Conservation (phyloP, 1,140 invertebrate species). For the Dolichoris vasculosae region DNA sequence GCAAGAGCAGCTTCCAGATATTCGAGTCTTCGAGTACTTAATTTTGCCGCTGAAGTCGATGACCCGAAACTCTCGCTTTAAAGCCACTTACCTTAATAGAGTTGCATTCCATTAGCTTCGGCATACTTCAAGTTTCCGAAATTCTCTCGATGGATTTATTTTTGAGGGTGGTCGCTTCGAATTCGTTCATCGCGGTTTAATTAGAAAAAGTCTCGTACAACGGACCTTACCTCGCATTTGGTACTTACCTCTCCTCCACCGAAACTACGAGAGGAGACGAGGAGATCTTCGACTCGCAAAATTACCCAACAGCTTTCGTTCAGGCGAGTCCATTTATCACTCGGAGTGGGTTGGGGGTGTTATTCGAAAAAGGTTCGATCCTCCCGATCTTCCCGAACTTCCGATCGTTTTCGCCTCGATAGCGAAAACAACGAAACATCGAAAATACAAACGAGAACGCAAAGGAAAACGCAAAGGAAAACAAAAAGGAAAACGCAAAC, state of each 20-base stretch:
- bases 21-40: neutral
- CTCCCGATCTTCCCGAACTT: neutral
- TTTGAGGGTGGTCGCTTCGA: neutral
- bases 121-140: neutral
- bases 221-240: neutral
- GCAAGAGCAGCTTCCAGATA: neutral
- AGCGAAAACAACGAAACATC: no score
- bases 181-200: neutral
- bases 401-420: no score
- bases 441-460: no score
- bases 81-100: slow-evolving; percentile 11
- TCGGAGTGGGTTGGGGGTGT: neutral
- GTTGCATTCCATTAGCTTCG: neutral
- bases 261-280: no score
- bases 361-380: neutral
- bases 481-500: no score
- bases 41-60: neutral
- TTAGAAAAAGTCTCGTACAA: neutral
- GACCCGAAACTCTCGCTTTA: slow-evolving; percentile 4
- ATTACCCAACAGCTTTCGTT: neutral
- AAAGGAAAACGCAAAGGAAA: no score
- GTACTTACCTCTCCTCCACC: no score
- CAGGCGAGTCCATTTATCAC: neutral
- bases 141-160: neutral
- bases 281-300: neutral